Base-by-base conservation (phyloP, 2,797 vertebrate genomes). In the Rhyacichthys aspro region DNA sequence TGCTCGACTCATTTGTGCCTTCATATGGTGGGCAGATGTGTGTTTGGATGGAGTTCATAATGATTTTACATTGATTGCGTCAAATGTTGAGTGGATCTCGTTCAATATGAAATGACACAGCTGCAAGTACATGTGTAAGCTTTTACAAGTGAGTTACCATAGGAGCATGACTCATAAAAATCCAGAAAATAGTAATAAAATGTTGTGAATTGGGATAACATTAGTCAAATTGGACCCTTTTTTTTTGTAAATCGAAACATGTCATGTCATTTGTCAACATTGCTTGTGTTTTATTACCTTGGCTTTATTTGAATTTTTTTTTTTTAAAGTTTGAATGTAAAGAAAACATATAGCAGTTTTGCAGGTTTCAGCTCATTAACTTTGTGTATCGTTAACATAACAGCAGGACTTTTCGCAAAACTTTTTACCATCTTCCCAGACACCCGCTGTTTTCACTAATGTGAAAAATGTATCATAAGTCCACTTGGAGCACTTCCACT, bases 341-440 rank as follows among this genome's bases (percentile, higher is more conserved):
- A 62, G 55, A 8, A 76, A 61, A 43, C 19, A 43, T 37, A 34
- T 55, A 47, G 46, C 23, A 45, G 57, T 70, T 81, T 64, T 67
- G 59, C 53, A 73, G 12, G 45, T 63, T 67, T 67, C 65, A 67
- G 59, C 41, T 53, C 49, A 78, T 83, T 81, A 67, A 70, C 50
- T 72, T 14, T 60, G 57, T 72, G 59, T 70, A 49, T 69, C 59
- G 44, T 72, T 66, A 67, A 37, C 71, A 55, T 70, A 67, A 67
- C 63, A 64, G 39, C 45, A 63, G 18, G 57, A 28, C 55, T 38
- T 71, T 77, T 78, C 73, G 50, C 60, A 49, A 73, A 67, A 49
- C 55, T 54, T 14, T 68, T 72, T 41, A 71, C 59, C 66, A 60
- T 61, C 59, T 53, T 60, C 79, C 52, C 62, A 70, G 54, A 33